Evolutionary conservation across 2,888 invertebrate species (phyloP), one percentile per base, ranked within the genome.

Genomic region (Gymnosoma rotundatum): DNA sequence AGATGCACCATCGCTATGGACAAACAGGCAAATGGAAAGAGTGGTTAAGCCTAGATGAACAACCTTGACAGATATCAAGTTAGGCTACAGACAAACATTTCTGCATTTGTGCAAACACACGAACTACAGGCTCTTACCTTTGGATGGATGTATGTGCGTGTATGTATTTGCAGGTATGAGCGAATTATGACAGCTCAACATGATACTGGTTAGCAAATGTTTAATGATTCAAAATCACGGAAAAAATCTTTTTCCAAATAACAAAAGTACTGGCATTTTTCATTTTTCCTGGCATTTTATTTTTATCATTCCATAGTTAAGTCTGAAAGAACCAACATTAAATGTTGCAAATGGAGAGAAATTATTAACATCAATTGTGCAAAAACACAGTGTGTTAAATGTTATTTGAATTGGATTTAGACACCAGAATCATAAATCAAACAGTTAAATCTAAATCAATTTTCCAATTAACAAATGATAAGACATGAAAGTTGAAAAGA

Each of bases 361-460:
- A 81, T 81, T 81, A 52, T 52, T 64, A 60, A 50, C 58, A 60
- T 42, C 58, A 75, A 72, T 72, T 66, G 38, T 38, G 50, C 42
- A 25, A 64, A 69, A 78, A 85, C 69, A 83, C 83, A 82, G 85
- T 87, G 85, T 85, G 79, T 85, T 86, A 87, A 86, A 87, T 86
- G 81, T 86, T 85, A 73, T 58, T 75, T 70, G 79, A 79, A 83
- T 85, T 83, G 76, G 79, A 86, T 87, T 87, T 85, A 86, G 87
- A 86, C 87, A 87, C 82, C 79, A 80, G 83, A 86, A 86, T 86
- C 87, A 87, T 87, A 87, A 87, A 87, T 87, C 87, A 87, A 85
- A 83, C 84, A 81, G 84, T 84, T 84, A 78, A 84, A 84, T 81
- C 84, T 78, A 81, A 84, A 84, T 84, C 84, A 81, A 81, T 84